A percentile compares a stretch with the other conserved stretches of the same genome.
Evolutionary conservation across 2,888 invertebrate species (phyloP).

Genomic region (Acheta domesticus): DNA sequence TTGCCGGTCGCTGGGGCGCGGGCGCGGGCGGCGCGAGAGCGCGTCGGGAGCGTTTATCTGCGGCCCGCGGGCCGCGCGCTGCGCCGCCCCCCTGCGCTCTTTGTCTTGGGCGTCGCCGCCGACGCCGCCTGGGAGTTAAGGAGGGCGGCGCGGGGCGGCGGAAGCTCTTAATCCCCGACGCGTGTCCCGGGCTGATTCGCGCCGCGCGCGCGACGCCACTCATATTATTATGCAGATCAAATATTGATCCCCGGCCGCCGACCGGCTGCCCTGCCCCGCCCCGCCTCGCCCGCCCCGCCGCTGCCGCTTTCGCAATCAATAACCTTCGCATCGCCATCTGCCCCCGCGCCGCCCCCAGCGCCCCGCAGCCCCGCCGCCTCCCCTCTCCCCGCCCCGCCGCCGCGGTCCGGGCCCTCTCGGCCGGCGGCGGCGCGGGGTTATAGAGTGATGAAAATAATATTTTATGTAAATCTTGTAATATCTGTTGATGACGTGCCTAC

Average conservation of each 20-base stretch:
- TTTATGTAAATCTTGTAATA: slow-evolving; percentile 38
- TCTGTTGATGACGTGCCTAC: slow-evolving; percentile 33
- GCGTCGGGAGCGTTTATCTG: no score
- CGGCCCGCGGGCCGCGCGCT: background rate
- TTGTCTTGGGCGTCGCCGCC: background rate
- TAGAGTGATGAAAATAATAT: slow-evolving; percentile 36
- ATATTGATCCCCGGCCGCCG: slow-evolving; percentile 46
- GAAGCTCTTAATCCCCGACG: slow-evolving; percentile 31
- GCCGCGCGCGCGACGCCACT: slow-evolving; percentile 12
- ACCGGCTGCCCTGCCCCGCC: background rate
- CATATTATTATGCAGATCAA: slow-evolving; percentile 52
- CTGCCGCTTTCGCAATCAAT: slow-evolving; percentile 5
- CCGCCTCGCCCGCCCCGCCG: background rate
- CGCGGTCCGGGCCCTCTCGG: no score
- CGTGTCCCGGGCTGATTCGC: slow-evolving; percentile 34
- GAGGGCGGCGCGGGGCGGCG: background rate
- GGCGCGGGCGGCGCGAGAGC: no score
- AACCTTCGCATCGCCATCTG: background rate
- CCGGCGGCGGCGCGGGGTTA: background rate
- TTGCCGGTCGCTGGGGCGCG: no score
- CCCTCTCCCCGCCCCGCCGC: background rate
- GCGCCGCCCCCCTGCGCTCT: background rate
- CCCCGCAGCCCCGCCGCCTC: no score
- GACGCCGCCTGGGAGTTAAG: slow-evolving; percentile 18
- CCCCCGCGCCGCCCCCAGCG: background rate